Base-by-base conservation (phyloP, 1,140 invertebrate species). In the Trachymyrmex septentrionalis region DNA sequence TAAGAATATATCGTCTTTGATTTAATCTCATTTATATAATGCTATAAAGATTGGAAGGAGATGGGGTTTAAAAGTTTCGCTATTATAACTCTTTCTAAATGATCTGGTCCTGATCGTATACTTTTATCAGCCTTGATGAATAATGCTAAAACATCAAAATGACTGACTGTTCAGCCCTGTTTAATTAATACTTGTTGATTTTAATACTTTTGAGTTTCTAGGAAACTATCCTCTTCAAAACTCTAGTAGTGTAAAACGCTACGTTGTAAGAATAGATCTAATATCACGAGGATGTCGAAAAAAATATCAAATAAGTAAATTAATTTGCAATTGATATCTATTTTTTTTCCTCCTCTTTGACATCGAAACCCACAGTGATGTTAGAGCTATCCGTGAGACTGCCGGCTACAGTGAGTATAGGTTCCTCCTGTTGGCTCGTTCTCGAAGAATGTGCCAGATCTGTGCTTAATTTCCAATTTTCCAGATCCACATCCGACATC, bases 401-500 rank as follows among this genome's bases (percentile, higher is more conserved):
- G 27, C 92, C 91, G 1, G 95, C 95, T 5, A 96, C 21, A 3
- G 95, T 95, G 0, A 96, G 72, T 55, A 94, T 90, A 10, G 95
- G 95, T 53, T 93, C 91, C 3, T 92, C 72, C 1, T 84, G 30
- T 4, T 87, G 88, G 12, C 81, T 64, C 12, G 84, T 85, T 14
- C 21, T 9, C 5, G 86, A 64, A n/a, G 61, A 57, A 55, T 44
- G 50, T 21, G 86, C 87, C 34, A 61, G 19, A 53, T 86, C 57
- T 14, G 92, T 80, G 0, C 69, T 91, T 53, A 86, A 78, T 24
- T 93, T 93, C 93, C 95, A 95, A 71, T 94, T 93, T 77, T 95
- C 95, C 12, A 95, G 88, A 91, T 96, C 94, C 44, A 95, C 94
- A 7, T 93, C 94, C 30, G 94, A 92, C 82, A 94, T 94, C 3